A percentile compares a stretch with the other conserved stretches of the same genome.
Conservation (phyloP, 2,888 invertebrate species). For the Laspeyria flexula region DNA sequence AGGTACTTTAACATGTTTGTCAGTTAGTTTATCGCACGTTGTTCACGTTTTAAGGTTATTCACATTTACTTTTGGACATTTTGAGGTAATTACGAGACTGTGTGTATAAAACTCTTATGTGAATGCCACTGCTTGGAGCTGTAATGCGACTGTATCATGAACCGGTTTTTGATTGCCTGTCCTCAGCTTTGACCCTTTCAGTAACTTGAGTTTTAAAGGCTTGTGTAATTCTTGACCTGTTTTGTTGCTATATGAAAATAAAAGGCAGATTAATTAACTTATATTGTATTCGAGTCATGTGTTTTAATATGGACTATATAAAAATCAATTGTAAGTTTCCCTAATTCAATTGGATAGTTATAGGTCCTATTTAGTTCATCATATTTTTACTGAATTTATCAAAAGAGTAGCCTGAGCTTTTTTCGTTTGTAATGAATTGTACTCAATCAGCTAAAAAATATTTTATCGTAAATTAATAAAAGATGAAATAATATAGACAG, state of each 20-base stretch:
- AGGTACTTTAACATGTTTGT: conserved; percentile 2
- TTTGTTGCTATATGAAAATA: not conserved
- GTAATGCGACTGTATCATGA: conserved; percentile 16
- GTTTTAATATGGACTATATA: too few species aligned
- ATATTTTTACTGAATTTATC: too few species aligned
- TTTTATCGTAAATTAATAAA: too few species aligned
- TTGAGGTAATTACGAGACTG: conserved; percentile 30
- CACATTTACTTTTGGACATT: conserved; percentile 17
- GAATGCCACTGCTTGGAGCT: conserved; percentile 20
- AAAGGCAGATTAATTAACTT: too few species aligned
- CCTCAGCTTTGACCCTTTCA: conserved; percentile 2
- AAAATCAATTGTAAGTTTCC: too few species aligned
- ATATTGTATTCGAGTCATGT: too few species aligned
- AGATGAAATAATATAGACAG: too few species aligned
- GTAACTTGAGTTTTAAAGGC: not conserved
- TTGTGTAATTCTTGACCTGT: not conserved
- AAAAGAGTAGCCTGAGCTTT: too few species aligned
- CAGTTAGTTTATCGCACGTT: conserved; percentile 6
- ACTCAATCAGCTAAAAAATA: too few species aligned
- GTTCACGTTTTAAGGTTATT: conserved; percentile 25
- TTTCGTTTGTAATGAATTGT: too few species aligned
- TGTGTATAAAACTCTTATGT: conserved; percentile 36
- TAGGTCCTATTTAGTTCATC: too few species aligned
- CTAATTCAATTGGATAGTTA: too few species aligned
- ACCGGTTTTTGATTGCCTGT: conserved; percentile 15